Evolutionary conservation across 2,797 vertebrate genomes (phyloP).

Genomic region (Acrocephalus scirpaceus): DNA sequence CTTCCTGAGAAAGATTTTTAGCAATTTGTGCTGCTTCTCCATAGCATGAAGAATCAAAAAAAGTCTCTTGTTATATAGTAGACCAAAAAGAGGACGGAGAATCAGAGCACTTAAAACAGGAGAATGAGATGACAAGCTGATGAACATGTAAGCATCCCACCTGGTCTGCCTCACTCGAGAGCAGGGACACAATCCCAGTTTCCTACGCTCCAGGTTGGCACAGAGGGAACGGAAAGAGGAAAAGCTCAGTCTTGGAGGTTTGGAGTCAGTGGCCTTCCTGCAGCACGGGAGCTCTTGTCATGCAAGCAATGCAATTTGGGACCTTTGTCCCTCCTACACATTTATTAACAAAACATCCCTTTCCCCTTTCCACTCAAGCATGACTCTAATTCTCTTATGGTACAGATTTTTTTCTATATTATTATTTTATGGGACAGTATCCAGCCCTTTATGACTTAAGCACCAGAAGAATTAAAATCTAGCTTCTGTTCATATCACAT

Average conservation of each 20-base stretch:
- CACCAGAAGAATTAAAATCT: constrained; percentile 33
- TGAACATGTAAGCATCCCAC: constrained; percentile 43
- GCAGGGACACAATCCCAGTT: background rate
- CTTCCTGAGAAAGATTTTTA: background rate
- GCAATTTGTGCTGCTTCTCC: background rate
- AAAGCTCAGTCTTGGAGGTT: background rate
- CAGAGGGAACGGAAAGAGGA: background rate
- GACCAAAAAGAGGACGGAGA: constrained; percentile 39
- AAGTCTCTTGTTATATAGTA: background rate
- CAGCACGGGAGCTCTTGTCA: background rate
- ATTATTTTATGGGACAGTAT: constrained; percentile 50
- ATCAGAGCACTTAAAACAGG: background rate
- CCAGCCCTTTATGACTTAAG: constrained; percentile 37
- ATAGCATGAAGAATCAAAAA: background rate
- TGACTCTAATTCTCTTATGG: constrained; percentile 14
- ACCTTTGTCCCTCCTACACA: background rate
- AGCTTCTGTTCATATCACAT: constrained; percentile 45
- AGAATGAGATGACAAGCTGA: constrained; percentile 62
- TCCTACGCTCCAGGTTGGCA: background rate
- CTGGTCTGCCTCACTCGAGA: background rate
- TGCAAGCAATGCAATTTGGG: background rate
- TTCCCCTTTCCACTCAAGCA: background rate
- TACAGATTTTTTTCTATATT: constrained; percentile 26
- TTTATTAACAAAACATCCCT: constrained; percentile 17
- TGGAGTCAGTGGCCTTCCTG: background rate